Conservation (phyloP, 2,888 invertebrate species). For the Ophioninae sp. region DNA sequence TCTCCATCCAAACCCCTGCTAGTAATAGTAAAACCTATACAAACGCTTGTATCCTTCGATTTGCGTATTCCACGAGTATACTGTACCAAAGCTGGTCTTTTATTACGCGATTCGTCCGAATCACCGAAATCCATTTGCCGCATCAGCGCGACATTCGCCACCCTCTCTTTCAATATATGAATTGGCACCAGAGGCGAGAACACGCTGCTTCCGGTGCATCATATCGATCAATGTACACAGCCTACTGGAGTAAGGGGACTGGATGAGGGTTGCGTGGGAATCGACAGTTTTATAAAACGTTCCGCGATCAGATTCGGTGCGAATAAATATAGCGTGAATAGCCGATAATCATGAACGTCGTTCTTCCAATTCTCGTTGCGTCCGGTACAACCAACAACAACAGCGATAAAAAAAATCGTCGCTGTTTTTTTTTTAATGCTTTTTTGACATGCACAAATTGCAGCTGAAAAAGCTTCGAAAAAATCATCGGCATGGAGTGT, state of each 20-base stretch:
- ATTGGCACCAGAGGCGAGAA: constrained; percentile 43
- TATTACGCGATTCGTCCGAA: constrained; percentile 55
- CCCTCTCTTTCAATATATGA: constrained; percentile 47
- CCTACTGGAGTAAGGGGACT: background rate
- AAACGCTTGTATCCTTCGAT: constrained; percentile 6
- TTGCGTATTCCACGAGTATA: constrained; percentile 12
- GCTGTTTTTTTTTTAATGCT: background rate
- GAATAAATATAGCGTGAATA: constrained; percentile 41
- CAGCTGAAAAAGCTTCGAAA: background rate
- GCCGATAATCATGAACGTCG: constrained; percentile 30
- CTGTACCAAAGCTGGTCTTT: constrained; percentile 40
- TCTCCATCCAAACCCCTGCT: background rate
- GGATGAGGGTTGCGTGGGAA: background rate
- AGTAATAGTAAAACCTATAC: constrained; percentile 37
- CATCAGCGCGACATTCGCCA: constrained; percentile 30
- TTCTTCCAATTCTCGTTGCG: constrained; percentile 21
- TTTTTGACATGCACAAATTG: background rate
- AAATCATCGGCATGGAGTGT: background rate
- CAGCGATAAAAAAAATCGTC: constrained; percentile 8
- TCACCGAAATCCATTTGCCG: constrained; percentile 59
- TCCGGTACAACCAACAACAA: background rate
- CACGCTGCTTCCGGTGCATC: constrained; percentile 40
- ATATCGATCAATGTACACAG: constrained; percentile 17
- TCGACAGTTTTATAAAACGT: constrained; percentile 34
- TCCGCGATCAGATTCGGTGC: constrained; percentile 29